Evolutionary conservation across 1,140 invertebrate species (phyloP).

Genomic region (Psilanteris sp.): DNA sequence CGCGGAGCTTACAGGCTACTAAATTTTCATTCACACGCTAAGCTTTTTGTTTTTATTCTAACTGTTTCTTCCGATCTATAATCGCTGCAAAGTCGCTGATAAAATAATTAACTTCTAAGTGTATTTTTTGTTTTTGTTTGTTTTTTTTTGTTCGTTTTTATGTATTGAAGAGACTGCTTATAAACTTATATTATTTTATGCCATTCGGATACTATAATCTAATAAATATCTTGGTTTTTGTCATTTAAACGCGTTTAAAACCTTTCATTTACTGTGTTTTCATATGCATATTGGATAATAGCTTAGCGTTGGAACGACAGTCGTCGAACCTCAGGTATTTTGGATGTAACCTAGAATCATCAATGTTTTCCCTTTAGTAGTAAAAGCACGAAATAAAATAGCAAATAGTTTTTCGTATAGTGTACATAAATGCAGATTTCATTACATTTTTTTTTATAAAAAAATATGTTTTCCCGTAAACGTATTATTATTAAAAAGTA

Average conservation of each 20-base stretch:
- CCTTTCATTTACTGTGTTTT: constrained; percentile 17
- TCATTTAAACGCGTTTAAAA: constrained; percentile 10
- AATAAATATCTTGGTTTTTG: no score
- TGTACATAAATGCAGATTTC: no score
- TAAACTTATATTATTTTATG: no score
- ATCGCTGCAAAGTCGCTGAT: constrained; percentile 24
- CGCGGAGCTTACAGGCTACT: constrained; percentile 91
- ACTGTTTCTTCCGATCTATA: constrained; percentile 36
- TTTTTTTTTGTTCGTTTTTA: no score
- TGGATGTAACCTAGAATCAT: constrained; percentile 62
- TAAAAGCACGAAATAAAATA: constrained; percentile 48
- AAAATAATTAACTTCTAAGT: constrained; percentile 1
- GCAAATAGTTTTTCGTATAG: constrained; percentile 42
- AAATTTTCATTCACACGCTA: constrained; percentile 76
- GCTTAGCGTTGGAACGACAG: constrained; percentile 71
- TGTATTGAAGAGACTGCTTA: no score
- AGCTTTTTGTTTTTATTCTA: constrained; percentile 46
- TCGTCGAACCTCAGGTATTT: constrained; percentile 72
- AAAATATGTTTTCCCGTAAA: no score
- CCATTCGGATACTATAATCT: not conserved
- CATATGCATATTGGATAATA: constrained; percentile 45
- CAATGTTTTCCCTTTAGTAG: constrained; percentile 44
- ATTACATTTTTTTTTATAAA: no score
- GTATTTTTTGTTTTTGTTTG: no score
- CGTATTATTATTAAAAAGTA: no score